phyloP scores from a whole-genome alignment of 2,888 invertebrate species.

The Rotaria socialis region DNA sequence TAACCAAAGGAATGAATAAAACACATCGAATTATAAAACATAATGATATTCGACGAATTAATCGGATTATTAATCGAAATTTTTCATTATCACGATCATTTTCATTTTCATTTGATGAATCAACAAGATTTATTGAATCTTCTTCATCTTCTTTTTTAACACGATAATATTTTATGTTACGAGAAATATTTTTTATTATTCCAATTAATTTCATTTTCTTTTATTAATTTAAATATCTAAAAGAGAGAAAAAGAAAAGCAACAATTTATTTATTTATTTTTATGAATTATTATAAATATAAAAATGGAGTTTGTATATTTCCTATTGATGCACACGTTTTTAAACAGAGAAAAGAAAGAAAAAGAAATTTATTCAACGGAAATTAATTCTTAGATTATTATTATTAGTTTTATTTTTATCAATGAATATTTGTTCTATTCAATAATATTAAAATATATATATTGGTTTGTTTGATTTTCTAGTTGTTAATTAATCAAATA shows the following conservation, averaged over 20 bases:
- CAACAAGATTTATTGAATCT: neutral
- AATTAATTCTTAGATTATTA: no score
- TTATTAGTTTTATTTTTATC: no score
- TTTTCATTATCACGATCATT: neutral
- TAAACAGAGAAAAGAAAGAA: neutral
- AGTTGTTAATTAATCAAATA: no score
- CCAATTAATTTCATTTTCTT: neutral
- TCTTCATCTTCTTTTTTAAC: conserved; percentile 16
- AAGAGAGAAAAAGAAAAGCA: neutral
- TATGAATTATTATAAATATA: neutral
- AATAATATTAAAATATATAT: no score
- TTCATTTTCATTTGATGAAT: neutral
- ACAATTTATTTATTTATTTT: neutral
- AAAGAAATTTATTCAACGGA: no score
- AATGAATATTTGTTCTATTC: no score
- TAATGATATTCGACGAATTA: neutral
- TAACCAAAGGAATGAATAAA: neutral
- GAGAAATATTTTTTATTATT: neutral
- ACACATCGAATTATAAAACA: neutral
- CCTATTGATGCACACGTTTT: neutral
- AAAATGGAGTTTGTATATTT: neutral
- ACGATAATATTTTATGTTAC: neutral
- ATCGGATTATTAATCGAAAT: neutral
- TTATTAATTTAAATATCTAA: neutral
- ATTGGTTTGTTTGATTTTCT: no score